Evolutionary conservation across 2,113 vertebrate species (phyloP).

Genomic region (Anolis sagrei): DNA sequence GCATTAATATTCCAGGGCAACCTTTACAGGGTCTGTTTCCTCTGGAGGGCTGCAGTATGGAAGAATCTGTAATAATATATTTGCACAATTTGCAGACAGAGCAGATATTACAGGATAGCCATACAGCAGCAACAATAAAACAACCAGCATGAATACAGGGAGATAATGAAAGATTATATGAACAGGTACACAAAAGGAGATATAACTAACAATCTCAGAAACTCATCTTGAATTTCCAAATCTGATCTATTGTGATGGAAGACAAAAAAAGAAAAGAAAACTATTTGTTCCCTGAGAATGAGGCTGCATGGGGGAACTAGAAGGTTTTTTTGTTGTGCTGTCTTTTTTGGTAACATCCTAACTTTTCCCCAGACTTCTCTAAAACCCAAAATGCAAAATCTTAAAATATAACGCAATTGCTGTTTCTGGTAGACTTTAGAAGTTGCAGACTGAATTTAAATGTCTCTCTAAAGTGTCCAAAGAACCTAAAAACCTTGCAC

Average conservation of each 20-base stretch:
- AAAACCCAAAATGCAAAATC: no score
- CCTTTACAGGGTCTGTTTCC: neutral
- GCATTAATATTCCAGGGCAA: constrained; percentile 8
- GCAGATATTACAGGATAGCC: neutral
- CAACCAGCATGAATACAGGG: neutral
- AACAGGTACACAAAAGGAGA: neutral
- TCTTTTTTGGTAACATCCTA: no score
- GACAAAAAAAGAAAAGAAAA: neutral
- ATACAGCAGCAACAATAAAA: neutral
- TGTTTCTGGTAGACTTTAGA: no score
- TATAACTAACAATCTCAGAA: neutral
- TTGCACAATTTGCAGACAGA: neutral
- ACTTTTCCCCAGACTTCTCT: no score
- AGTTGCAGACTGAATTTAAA: no score
- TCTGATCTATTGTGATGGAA: neutral
- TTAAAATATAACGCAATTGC: no score
- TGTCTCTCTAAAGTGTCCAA: no score
- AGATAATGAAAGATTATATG: neutral
- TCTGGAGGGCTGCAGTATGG: neutral
- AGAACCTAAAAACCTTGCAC: no score
- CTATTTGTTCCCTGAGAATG: no score
- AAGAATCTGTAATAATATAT: neutral
- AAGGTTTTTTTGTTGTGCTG: no score
- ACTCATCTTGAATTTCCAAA: neutral
- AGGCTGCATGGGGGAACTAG: no score